Percentiles rank a stretch among this genome's conserved stretches.
Conservation (phyloP, 2,113 vertebrate genomes). For the Megatriorchis doriae region DNA sequence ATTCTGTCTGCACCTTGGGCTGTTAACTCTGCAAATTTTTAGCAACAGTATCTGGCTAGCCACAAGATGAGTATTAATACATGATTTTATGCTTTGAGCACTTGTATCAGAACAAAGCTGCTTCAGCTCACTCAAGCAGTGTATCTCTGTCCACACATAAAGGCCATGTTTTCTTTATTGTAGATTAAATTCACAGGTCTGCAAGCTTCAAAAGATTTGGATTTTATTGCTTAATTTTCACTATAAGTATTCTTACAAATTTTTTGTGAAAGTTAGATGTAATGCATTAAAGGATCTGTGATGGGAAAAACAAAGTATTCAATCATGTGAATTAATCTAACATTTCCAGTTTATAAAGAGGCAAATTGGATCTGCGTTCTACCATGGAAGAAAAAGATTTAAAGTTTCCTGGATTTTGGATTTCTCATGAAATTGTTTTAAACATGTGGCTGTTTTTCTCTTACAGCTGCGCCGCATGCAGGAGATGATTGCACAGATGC, state of each 20-base stretch:
- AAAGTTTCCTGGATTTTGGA: background rate
- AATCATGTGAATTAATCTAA: background rate
- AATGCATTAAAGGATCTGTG: background rate
- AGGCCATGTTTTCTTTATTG: background rate
- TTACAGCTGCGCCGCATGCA: constrained; percentile 85
- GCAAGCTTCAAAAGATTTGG: background rate
- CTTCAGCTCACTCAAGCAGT: background rate
- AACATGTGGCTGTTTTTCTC: background rate
- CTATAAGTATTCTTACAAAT: background rate
- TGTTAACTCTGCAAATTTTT: background rate
- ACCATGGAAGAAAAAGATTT: background rate
- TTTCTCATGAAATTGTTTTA: background rate
- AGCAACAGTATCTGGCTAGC: background rate
- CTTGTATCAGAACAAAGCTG: background rate
- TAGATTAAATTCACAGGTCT: background rate
- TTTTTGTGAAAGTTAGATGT: background rate
- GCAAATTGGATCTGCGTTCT: background rate
- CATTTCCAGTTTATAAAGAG: background rate
- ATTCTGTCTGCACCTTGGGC: background rate
- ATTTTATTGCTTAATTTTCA: background rate
- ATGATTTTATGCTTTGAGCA: background rate
- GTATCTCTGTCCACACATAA: background rate
- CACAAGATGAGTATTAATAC: background rate
- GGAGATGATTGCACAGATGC: constrained; percentile 89
- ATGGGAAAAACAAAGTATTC: background rate